Conservation (phyloP, 1,140 invertebrate species). For the Holcopasites calliopsidis region DNA sequence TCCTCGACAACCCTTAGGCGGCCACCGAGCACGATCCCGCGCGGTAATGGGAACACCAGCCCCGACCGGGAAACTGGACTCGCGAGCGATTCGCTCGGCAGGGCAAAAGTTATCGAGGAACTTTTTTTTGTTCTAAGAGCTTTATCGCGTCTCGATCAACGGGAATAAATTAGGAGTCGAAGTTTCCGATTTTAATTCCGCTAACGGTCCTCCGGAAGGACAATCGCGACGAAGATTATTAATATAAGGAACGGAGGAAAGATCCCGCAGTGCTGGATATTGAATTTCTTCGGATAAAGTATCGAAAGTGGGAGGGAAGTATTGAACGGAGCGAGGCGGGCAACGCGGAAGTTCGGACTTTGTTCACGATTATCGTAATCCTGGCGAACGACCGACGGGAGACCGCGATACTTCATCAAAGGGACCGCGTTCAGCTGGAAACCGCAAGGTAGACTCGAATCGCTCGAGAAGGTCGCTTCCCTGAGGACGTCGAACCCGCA, state of each 20-base stretch:
- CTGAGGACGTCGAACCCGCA: slow-evolving; percentile 8
- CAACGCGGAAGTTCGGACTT: slow-evolving; percentile 7
- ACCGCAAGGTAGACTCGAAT: slow-evolving; percentile 13
- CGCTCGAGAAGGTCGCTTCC: background rate
- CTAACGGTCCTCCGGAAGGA: background rate
- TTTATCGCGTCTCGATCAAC: too few species aligned
- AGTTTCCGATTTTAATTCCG: background rate
- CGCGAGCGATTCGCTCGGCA: too few species aligned
- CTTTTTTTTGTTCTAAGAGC: too few species aligned
- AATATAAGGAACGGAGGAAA: background rate
- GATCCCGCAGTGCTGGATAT: background rate
- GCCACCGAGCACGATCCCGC: slow-evolving; percentile 43
- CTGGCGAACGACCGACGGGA: slow-evolving; percentile 11
- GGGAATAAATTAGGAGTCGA: background rate
- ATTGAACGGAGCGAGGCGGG: background rate
- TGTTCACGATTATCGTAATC: slow-evolving; percentile 32
- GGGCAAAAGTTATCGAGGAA: too few species aligned
- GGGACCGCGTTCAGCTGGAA: slow-evolving; percentile 13
- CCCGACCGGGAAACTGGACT: too few species aligned
- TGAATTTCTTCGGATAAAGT: slow-evolving; percentile 31
- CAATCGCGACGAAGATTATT: background rate
- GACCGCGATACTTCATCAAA: slow-evolving; percentile 14
- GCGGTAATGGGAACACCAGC: slow-evolving; percentile 36
- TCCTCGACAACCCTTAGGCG: slow-evolving; percentile 56
- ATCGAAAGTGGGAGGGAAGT: background rate